Evolutionary conservation across 2,113 vertebrate genomes (phyloP).

Genomic region (Natator depressus): DNA sequence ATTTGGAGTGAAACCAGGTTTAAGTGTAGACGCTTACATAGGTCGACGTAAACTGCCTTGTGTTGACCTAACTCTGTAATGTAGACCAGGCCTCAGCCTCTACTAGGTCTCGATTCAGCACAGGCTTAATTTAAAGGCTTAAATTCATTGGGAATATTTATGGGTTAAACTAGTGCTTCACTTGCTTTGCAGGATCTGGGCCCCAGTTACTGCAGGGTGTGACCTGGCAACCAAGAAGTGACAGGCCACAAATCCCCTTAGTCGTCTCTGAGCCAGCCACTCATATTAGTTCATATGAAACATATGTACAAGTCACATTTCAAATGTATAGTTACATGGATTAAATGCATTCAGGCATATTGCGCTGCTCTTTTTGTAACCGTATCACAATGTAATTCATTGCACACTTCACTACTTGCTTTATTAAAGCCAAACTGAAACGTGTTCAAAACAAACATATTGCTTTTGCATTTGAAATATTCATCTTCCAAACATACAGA

Average conservation of each 20-base stretch:
- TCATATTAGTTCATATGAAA: neutral
- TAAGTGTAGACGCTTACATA: too few relatives aligned
- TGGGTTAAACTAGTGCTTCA: neutral
- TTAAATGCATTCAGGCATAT: constrained; percentile 63
- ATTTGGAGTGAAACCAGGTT: too few relatives aligned
- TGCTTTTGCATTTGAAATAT: constrained; percentile 43
- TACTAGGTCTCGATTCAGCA: neutral
- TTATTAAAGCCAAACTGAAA: constrained; percentile 72
- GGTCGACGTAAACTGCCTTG: neutral
- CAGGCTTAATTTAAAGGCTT: neutral
- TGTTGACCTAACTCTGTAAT: neutral
- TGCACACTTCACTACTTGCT: constrained; percentile 64
- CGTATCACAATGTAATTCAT: constrained; percentile 60
- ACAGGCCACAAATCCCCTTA: neutral
- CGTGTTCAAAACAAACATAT: constrained; percentile 64
- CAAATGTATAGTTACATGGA: constrained; percentile 61
- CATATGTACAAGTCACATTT: constrained; percentile 50
- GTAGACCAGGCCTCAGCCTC: neutral
- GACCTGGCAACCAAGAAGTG: neutral
- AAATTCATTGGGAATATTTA: neutral
- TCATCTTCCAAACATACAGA: constrained; percentile 20
- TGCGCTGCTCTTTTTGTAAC: constrained; percentile 35
- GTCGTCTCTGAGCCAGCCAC: neutral
- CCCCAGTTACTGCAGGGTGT: constrained; percentile 17
- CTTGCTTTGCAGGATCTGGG: neutral